phyloP scores from a whole-genome alignment of 2,888 invertebrate species.

The Margaritifera margaritifera region DNA sequence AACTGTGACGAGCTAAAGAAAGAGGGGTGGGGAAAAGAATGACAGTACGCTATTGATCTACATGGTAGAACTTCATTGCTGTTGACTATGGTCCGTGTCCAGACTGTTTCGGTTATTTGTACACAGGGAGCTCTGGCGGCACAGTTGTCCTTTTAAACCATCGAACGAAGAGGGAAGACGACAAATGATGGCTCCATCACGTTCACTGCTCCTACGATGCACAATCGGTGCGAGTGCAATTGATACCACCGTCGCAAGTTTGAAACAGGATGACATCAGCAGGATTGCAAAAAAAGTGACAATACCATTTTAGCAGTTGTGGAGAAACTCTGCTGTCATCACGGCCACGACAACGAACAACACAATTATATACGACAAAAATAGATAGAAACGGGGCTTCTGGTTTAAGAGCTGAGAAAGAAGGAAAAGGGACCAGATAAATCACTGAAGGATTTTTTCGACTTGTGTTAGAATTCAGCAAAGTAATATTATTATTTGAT shows the following conservation, averaged over 20 bases:
- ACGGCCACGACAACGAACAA: too few relatives aligned
- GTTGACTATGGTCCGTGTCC: too few relatives aligned
- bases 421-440: neutral
- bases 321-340: neutral
- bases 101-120: too few relatives aligned
- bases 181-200: neutral
- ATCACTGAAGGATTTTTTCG: neutral
- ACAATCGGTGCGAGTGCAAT: neutral
- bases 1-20: too few relatives aligned
- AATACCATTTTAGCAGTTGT: neutral
- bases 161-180: neutral
- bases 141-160: too few relatives aligned
- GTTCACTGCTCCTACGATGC: neutral
- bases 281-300: slow-evolving; percentile 7
- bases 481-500: too few relatives aligned
- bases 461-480: too few relatives aligned
- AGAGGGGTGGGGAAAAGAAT: slow-evolving; percentile 1
- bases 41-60: neutral
- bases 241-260: neutral
- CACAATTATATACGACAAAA: too few relatives aligned
- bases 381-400: too few relatives aligned
- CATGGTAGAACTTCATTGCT: too few relatives aligned
- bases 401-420: too few relatives aligned
- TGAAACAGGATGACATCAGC: slow-evolving; percentile 1
- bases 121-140: too few relatives aligned